phyloP scores from a whole-genome alignment of 2,797 vertebrate species.

The Acanthurus leucopareius region DNA sequence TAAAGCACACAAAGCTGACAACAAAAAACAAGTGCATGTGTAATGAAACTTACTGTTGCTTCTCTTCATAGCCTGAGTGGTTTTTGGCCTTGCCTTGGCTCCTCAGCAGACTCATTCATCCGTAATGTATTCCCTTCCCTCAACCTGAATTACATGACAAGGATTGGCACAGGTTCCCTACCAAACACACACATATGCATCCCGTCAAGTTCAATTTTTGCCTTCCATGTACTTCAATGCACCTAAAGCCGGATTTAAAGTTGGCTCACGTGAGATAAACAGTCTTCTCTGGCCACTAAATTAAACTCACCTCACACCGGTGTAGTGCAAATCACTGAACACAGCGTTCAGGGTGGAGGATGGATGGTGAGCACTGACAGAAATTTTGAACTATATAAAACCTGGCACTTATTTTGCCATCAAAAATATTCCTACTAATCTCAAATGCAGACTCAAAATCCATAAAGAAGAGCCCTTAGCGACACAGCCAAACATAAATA shows the following conservation, averaged over 20 bases:
- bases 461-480: slow-evolving; percentile 20
- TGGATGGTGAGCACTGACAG: slow-evolving; percentile 17
- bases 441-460: slow-evolving; percentile 18
- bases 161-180: slow-evolving; percentile 20
- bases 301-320: slow-evolving; percentile 39
- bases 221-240: slow-evolving; percentile 42
- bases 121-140: slow-evolving; percentile 49
- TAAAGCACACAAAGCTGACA: background rate
- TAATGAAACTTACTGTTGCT: background rate
- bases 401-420: slow-evolving; percentile 23
- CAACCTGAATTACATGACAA: slow-evolving; percentile 50
- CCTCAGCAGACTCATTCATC: slow-evolving; percentile 53
- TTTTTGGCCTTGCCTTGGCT: slow-evolving; percentile 19
- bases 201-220: slow-evolving; percentile 41
- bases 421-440: slow-evolving; percentile 33
- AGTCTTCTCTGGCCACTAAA: slow-evolving; percentile 57
- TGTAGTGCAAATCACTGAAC: slow-evolving; percentile 33
- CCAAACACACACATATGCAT: slow-evolving; percentile 5
- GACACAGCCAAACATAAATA: slow-evolving; percentile 16
- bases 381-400: slow-evolving; percentile 44
- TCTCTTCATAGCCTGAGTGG: slow-evolving; percentile 11
- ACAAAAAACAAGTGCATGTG: slow-evolving; percentile 17
- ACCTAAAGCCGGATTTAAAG: slow-evolving; percentile 70
- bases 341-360: slow-evolving; percentile 10
- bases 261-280: slow-evolving; percentile 69